Base-by-base conservation (phyloP, 2,113 vertebrate species). In the Camelus dromedarius region DNA sequence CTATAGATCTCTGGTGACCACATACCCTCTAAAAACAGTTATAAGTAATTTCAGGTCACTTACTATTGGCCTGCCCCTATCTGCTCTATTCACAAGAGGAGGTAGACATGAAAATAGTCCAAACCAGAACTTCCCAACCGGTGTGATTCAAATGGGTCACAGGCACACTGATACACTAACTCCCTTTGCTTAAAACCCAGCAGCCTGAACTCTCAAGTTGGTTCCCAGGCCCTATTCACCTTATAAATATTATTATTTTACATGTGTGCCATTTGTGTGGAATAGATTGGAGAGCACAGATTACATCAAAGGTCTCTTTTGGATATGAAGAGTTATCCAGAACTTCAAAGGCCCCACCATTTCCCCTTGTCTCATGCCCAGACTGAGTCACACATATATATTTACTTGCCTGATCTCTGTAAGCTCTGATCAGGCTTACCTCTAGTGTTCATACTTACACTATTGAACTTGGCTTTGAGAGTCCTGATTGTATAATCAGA, bases 401-500 rank as follows among this genome's bases (percentile, higher is more conserved):
- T 58, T 73, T 77, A 69, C 24, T 38, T 48, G 69, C 80, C 64
- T 80, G 54, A 42, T 86, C 38, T 73, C 54, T 18, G 4, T 5
- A 42, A 66, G 38, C 72, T 89, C 75, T 72, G 22, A 85, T 42
- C 38, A 42, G 38, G 35, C 42, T 93, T 76, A 77, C 30, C 18
- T 6, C 28, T 42, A 42, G 19, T 48, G 26, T 96, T 77, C 76
- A 70, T 96, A 97, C 99, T 99, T 98, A 99, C 99, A 82, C 98
- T 98, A 1, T 96, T 97, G 98, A 99, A 98, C 52, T 99, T 99
- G 98, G 99, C 97, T 96, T 99, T 99, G 95, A 99, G 98, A 38
- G 95, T 99, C 97, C 99, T 99, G 60, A 99, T 99, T 87, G 99
- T 86, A 77, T 99, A 99, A 92, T 99, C 99, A 2, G 98, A 99